Base-by-base conservation (phyloP, 2,113 vertebrate genomes). In the Sylvicapra grimmia region DNA sequence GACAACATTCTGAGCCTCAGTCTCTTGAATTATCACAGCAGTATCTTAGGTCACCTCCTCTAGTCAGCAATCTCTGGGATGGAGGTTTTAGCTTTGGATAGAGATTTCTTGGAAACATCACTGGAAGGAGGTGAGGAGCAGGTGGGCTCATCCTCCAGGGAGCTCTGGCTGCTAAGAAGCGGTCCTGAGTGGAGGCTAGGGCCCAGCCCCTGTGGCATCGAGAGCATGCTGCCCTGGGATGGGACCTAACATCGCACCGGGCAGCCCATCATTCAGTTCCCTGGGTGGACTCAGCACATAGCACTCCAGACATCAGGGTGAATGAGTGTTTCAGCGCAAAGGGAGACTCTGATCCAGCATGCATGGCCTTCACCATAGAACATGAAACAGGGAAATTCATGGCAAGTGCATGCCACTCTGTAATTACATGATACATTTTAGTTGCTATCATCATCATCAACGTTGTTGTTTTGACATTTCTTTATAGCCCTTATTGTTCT, bases 221-320 rank as follows among this genome's bases (percentile, higher is more conserved):
- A 33, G 11, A 36, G 25, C 13, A 5, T 23, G 23, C n/a, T 56
- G 47, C 2, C 18, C 21, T 36, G 49, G 36, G 49, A 8, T 29
- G 25, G 6, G 82, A 27, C 25, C 8, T 18, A 14, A 2, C 4
- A 1, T 21, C 21, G 5, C 3, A 4, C 3, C 12, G 40, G 21
- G 5, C 15, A 65, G 19, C 13, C 29, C 5, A 4, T 16, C 9
- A 8, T 14, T 51, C 15, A 8, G 6, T 0, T 27, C n/a, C 51
- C 33, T 44, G 8, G 14, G 14, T 13, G 1, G 0, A 8, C 51
- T n/a, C 29, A 68, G 85, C 25, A 25, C 10, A 63, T 4, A 51
- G 13, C 29, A 56, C 6, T 58, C 1, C 1, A 7, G 23, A 5
- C 2, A 75, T 36, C 36, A 84, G 16, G 3, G 23, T 16, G 19